Percentiles rank a stretch among this genome's conserved stretches.
phyloP scores from a whole-genome alignment of 2,797 vertebrate species.

The Sebastiscus albofasciatus region DNA sequence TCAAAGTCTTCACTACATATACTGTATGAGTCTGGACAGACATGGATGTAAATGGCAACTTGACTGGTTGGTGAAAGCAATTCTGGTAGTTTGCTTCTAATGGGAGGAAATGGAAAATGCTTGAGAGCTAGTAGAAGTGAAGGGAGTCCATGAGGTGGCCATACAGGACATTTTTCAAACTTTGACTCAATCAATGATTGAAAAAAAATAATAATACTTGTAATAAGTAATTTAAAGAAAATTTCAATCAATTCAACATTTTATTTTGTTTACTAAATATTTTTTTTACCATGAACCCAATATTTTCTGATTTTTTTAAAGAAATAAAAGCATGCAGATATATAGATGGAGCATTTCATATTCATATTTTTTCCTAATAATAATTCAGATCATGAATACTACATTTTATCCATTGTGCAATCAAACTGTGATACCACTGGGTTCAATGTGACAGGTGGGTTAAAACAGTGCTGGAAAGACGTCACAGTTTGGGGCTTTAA shows the following conservation, averaged over 20 bases:
- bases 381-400: not conserved
- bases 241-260: not conserved
- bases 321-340: not conserved
- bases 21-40: too few relatives aligned
- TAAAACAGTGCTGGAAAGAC: not conserved
- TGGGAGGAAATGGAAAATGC: not conserved
- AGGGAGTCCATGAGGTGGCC: not conserved
- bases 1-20: too few relatives aligned
- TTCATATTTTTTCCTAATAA: not conserved
- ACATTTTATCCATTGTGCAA: not conserved
- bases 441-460: not conserved
- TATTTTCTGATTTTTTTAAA: not conserved
- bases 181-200: not conserved
- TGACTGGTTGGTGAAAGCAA: not conserved
- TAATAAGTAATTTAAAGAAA: not conserved
- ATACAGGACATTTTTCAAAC: not conserved
- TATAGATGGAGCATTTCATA: not conserved
- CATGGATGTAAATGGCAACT: too few relatives aligned
- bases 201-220: rapidly evolving
- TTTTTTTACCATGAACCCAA: too few relatives aligned
- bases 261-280: not conserved
- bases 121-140: not conserved
- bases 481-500: not conserved
- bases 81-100: not conserved
- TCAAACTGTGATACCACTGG: not conserved